Evolutionary conservation across 2,888 invertebrate genomes (phyloP).

Genomic region (Nematopogon swammerdamellus): DNA sequence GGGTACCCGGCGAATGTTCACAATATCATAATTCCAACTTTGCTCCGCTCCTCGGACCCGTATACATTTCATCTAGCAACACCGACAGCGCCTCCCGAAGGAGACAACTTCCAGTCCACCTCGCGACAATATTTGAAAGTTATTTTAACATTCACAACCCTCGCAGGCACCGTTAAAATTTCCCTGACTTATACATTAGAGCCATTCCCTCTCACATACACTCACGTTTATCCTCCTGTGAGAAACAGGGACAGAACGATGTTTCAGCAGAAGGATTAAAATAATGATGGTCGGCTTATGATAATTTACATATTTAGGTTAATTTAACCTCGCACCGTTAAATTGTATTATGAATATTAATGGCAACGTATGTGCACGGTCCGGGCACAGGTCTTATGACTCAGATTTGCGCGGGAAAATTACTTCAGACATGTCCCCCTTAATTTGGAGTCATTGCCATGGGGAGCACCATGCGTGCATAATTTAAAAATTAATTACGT

Average conservation of each 20-base stretch:
- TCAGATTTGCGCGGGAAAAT: not conserved
- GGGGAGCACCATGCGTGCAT: too few relatives aligned
- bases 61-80: slow-evolving; percentile 52
- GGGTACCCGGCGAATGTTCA: not conserved
- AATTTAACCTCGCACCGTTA: slow-evolving; percentile 55
- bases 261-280: slow-evolving; percentile 47
- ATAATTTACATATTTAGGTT: slow-evolving; percentile 60
- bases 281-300: slow-evolving; percentile 57
- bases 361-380: slow-evolving; percentile 28
- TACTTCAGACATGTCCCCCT: not conserved
- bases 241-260: slow-evolving; percentile 27
- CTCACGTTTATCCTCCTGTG: slow-evolving; percentile 10
- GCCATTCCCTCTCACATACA: slow-evolving; percentile 21
- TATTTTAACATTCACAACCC: slow-evolving; percentile 57
- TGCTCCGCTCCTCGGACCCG: slow-evolving; percentile 12
- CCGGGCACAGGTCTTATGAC: not conserved
- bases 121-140: slow-evolving; percentile 59
- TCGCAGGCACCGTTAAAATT: slow-evolving; percentile 58
- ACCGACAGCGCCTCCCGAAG: slow-evolving; percentile 44
- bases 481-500: too few relatives aligned
- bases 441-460: not conserved
- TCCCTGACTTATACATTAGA: slow-evolving; percentile 54
- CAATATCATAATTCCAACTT: not conserved
- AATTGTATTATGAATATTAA: slow-evolving; percentile 59
- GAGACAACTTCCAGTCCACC: slow-evolving; percentile 53